Base-by-base conservation (phyloP, 2,113 vertebrate species). In the Chiloscyllium plagiosum region DNA sequence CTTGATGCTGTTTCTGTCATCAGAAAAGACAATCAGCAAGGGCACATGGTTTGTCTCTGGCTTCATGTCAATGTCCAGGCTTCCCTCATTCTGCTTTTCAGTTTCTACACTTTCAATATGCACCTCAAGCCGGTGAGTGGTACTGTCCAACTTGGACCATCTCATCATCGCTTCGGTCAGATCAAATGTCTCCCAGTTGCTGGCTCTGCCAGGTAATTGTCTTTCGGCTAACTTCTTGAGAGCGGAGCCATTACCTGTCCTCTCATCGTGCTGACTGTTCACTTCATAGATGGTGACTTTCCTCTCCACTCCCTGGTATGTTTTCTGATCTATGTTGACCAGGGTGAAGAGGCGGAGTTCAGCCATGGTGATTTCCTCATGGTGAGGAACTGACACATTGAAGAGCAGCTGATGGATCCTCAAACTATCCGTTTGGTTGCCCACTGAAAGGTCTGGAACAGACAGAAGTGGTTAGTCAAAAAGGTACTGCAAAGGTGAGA, bases 131-230 rank as follows among this genome's bases (percentile, higher is more conserved):
- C 97, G 97, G 96, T 98, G 99, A 0, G 98, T 99, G 96, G 97
- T 98, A 0, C 96, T 96, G 83, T 98, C 98, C 2, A 98, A 98
- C 72, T 97, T 98, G 66, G 98, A 97, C 99, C 99, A 99, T 20
- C 97, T 98, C 94, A 97, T 98, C 92, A 98, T 97, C 52, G 99
- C 98, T 68, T 98, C 97, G 0, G 99, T 99, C 96, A 99, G 97
- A 96, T 99, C 99, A 3, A 99, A 99, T 4, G 98, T 98, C 97
- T 99, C 98, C 99, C 99, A 99, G 95, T 98, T 98, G 0, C 98
- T 98, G 97, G 98, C 98, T 0, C 98, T 98, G 96, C 98, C 98
- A 0, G 98, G 99, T 96, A 99, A 98, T 96, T 99, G 98, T 10
- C 98, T 98, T 1, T 99, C 99, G 1, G 98, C 98, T 96, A 99